Percentiles rank a stretch among this genome's conserved stretches.
Evolutionary conservation across 2,888 invertebrate species (phyloP).

Genomic region (Cylloceria caligata): DNA sequence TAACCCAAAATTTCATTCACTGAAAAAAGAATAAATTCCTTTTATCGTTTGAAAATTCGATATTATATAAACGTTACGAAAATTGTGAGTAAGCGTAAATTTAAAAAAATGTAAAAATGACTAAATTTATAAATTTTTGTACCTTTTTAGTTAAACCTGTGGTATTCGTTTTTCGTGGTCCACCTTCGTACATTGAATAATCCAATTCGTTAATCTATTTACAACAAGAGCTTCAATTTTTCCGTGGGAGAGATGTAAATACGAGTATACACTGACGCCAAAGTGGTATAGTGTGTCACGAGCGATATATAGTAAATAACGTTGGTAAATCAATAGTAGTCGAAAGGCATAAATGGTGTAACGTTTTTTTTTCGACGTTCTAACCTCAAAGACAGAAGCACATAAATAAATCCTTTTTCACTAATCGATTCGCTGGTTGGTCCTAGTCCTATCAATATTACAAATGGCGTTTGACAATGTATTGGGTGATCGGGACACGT

Average conservation of each 20-base stretch:
- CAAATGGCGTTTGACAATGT: not conserved
- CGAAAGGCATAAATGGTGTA: constrained; percentile 20
- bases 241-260: not conserved
- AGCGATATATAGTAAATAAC: constrained; percentile 24
- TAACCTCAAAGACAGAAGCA: constrained; percentile 17
- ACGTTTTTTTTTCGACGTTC: constrained; percentile 11
- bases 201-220: not conserved
- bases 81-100: too few relatives aligned
- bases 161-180: too few relatives aligned
- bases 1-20: too few relatives aligned
- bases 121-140: too few relatives aligned
- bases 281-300: constrained; percentile 18
- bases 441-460: not conserved
- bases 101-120: not conserved
- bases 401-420: not conserved
- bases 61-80: too few relatives aligned
- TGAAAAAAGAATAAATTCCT: too few relatives aligned
- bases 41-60: too few relatives aligned
- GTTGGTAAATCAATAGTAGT: constrained; percentile 33
- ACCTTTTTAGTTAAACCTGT: too few relatives aligned
- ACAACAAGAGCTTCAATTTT: not conserved
- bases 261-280: not conserved
- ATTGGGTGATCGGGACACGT: not conserved
- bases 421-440: not conserved
- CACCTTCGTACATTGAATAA: not conserved